Evolutionary conservation across 1,140 invertebrate species (phyloP).

Genomic region (Listronotus bonariensis): DNA sequence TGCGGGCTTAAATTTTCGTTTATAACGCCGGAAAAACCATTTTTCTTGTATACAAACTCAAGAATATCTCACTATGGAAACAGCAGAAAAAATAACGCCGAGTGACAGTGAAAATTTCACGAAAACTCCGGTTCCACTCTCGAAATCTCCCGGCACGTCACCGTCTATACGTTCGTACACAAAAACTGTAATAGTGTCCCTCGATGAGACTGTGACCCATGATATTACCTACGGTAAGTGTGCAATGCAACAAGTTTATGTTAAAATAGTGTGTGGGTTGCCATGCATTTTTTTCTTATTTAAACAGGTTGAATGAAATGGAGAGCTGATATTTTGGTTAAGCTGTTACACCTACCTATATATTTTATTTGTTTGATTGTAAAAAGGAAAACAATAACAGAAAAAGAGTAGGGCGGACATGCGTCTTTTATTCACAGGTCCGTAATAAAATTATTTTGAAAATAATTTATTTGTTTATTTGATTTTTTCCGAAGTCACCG

Average conservation of each 20-base stretch:
- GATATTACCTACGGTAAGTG: constrained; percentile 63
- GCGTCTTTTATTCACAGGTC: too few relatives aligned
- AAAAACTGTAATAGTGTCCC: constrained; percentile 54
- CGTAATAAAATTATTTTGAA: too few relatives aligned
- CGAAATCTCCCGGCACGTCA: constrained; percentile 50
- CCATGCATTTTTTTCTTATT: constrained; percentile 7
- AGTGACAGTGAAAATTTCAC: constrained; percentile 48
- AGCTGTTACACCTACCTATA: too few relatives aligned
- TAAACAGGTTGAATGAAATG: not conserved
- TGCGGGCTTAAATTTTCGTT: not conserved
- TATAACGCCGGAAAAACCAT: not conserved
- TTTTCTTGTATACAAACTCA: not conserved
- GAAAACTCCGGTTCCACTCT: constrained; percentile 54
- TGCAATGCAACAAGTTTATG: constrained; percentile 30
- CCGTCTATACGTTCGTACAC: constrained; percentile 53
- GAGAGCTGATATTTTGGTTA: constrained; percentile 2
- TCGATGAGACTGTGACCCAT: constrained; percentile 62
- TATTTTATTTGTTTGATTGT: too few relatives aligned
- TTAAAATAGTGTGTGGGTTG: constrained; percentile 9
- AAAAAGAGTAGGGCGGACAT: too few relatives aligned
- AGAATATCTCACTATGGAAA: constrained; percentile 33
- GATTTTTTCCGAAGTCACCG: too few relatives aligned
- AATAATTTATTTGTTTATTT: too few relatives aligned
- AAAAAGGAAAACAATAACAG: too few relatives aligned
- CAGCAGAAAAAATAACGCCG: constrained; percentile 12